These are phyloP conservation scores for Pocillopora meandrina DNA, from an alignment of 92 coral and sea anemone genomes.

Conservation along the genomic window DNA sequence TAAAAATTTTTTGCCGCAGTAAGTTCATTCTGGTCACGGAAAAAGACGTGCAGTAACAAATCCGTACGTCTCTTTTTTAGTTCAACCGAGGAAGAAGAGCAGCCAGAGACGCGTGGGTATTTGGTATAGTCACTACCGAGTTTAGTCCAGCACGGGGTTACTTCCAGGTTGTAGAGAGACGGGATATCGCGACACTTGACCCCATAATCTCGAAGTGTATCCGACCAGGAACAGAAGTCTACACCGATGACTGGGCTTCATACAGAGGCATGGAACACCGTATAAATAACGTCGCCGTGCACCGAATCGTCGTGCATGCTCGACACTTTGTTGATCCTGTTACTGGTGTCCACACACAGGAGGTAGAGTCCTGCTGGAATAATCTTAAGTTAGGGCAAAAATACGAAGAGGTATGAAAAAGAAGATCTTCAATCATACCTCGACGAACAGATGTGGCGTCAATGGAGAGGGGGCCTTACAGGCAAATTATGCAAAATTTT, in stretches of 20 bases:
- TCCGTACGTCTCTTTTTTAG: slow-evolving; percentile 10
- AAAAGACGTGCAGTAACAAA: background rate
- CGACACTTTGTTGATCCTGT: slow-evolving; percentile 30
- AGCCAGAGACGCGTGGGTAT: slow-evolving; percentile 25
- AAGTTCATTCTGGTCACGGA: background rate
- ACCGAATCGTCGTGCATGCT: slow-evolving; percentile 15
- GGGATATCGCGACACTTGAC: slow-evolving; percentile 25
- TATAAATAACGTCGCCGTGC: slow-evolving; percentile 20
- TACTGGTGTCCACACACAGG: slow-evolving; percentile 37
- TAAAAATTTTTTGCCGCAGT: too few relatives aligned
- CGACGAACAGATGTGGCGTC: too few relatives aligned
- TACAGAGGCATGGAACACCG: slow-evolving; percentile 36
- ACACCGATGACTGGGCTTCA: slow-evolving; percentile 41
- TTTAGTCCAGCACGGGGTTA: slow-evolving; percentile 34
- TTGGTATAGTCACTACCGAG: slow-evolving; percentile 34
- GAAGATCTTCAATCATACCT: background rate
- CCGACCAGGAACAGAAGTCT: slow-evolving; percentile 47
- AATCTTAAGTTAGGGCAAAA: background rate
- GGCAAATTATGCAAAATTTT: background rate
- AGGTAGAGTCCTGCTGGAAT: slow-evolving; percentile 35
- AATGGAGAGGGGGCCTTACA: slow-evolving; percentile 19
- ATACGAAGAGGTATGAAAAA: too few relatives aligned
- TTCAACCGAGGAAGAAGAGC: slow-evolving; percentile 27
- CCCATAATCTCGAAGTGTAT: slow-evolving; percentile 39
- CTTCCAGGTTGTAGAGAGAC: slow-evolving; percentile 18